phyloP scores from a whole-genome alignment of 2,797 vertebrate genomes.

The Channallabes apus region DNA sequence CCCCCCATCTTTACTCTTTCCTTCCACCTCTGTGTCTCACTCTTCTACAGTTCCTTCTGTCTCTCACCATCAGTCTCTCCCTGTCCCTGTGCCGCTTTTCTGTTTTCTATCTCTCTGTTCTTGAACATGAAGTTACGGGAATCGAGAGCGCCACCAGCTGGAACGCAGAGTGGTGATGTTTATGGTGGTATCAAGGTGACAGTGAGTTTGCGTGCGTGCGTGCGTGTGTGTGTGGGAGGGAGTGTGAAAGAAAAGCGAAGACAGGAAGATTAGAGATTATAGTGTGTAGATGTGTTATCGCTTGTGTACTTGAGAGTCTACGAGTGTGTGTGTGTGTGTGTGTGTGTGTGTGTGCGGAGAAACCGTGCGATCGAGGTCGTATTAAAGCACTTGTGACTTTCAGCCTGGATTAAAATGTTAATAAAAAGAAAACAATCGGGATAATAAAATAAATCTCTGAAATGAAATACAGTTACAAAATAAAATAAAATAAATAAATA shows the following conservation, averaged over 20 bases:
- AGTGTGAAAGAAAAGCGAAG: background rate
- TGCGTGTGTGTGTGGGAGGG: background rate
- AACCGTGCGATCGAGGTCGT: background rate
- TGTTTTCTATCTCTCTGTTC: background rate
- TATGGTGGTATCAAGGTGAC: background rate
- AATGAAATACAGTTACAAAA: too few species aligned
- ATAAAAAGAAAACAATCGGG: background rate
- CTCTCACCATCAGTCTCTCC: background rate
- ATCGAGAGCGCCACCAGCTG: background rate
- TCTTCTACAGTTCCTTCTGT: background rate
- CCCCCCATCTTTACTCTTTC: background rate
- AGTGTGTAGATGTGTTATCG: background rate
- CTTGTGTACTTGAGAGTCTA: too few species aligned
- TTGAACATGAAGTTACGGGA: background rate
- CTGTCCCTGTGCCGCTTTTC: background rate
- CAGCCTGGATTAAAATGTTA: background rate
- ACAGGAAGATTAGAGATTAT: background rate
- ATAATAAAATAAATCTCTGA: background rate
- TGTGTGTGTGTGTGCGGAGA: too few species aligned
- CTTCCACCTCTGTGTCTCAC: background rate
- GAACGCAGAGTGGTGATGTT: background rate
- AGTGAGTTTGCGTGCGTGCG: background rate
- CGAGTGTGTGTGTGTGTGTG: too few species aligned
- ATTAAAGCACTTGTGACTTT: background rate
- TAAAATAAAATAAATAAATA: background rate